These are phyloP conservation scores for Nephotettix cincticeps DNA, from an alignment of 1,140 invertebrate species.

Conservation along the genomic window DNA sequence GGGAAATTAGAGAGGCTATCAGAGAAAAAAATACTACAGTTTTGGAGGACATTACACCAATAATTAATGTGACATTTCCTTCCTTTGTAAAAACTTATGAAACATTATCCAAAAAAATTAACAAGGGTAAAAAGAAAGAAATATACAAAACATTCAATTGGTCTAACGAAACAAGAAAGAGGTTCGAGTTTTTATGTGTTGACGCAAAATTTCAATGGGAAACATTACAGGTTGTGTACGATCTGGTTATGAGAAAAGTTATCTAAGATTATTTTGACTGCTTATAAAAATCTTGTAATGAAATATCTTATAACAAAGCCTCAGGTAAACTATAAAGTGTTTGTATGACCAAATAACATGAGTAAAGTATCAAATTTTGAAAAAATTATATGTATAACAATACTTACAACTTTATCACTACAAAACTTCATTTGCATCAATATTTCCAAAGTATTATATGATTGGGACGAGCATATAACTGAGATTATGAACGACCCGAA, in stretches of 20 bases:
- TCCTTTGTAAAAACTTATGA: background rate
- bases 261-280: background rate
- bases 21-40: background rate
- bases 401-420: too few relatives aligned
- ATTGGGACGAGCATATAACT: background rate
- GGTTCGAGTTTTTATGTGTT: background rate
- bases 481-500: background rate
- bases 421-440: too few relatives aligned
- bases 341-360: too few relatives aligned
- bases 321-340: too few relatives aligned
- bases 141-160: background rate
- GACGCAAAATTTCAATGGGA: slow-evolving; percentile 1
- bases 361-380: too few relatives aligned
- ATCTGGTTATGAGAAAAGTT: background rate
- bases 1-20: background rate
- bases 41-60: background rate
- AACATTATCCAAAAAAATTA: background rate
- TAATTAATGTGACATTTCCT: background rate
- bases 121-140: background rate
- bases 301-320: too few relatives aligned
- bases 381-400: too few relatives aligned
- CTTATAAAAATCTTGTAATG: too few relatives aligned
- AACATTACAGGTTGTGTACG: background rate
- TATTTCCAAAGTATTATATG: background rate
- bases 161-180: background rate